Evolutionary conservation across 53 echinoderm and acorn worm species (phyloP).

Genomic region (Luidia sarsii): DNA sequence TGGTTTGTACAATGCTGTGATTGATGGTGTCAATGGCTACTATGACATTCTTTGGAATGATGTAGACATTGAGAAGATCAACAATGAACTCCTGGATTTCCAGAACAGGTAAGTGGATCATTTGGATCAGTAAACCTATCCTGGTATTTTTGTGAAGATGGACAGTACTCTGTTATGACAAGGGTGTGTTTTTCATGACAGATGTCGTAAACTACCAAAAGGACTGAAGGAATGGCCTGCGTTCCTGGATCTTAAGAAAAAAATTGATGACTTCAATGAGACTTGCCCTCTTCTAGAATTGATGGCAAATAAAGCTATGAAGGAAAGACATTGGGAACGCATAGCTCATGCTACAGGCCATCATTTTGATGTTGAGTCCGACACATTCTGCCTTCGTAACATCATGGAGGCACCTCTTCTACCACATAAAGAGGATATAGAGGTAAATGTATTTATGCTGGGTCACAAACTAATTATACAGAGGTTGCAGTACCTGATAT

Average conservation of each 20-base stretch:
- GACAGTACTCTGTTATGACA: neutral
- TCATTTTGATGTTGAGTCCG: slow-evolving; percentile 89
- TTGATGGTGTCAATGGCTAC: slow-evolving; percentile 80
- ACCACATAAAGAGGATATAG: slow-evolving; percentile 91
- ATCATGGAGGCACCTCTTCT: slow-evolving; percentile 98
- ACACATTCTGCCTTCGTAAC: slow-evolving; percentile 81
- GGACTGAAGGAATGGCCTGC: slow-evolving; percentile 93
- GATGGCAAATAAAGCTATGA: slow-evolving; percentile 99
- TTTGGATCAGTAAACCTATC: neutral
- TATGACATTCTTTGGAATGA: slow-evolving; percentile 69
- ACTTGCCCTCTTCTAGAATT: slow-evolving; percentile 94
- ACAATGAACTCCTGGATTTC: slow-evolving; percentile 71
- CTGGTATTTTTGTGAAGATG: neutral
- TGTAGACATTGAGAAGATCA: slow-evolving; percentile 79
- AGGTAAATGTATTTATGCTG: slow-evolving; percentile 61
- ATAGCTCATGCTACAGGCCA: slow-evolving; percentile 81
- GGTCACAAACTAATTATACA: no score
- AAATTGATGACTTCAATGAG: slow-evolving; percentile 99
- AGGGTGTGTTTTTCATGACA: slow-evolving; percentile 25
- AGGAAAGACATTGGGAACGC: slow-evolving; percentile 91
- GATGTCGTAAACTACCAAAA: slow-evolving; percentile 95
- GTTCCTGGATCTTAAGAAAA: slow-evolving; percentile 92
- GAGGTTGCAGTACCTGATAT: no score
- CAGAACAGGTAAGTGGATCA: slow-evolving; percentile 72
- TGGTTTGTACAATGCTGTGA: slow-evolving; percentile 94